These are phyloP conservation scores for Encarsia formosa DNA, from an alignment of 2,888 invertebrate genomes.

Conservation along the genomic window DNA sequence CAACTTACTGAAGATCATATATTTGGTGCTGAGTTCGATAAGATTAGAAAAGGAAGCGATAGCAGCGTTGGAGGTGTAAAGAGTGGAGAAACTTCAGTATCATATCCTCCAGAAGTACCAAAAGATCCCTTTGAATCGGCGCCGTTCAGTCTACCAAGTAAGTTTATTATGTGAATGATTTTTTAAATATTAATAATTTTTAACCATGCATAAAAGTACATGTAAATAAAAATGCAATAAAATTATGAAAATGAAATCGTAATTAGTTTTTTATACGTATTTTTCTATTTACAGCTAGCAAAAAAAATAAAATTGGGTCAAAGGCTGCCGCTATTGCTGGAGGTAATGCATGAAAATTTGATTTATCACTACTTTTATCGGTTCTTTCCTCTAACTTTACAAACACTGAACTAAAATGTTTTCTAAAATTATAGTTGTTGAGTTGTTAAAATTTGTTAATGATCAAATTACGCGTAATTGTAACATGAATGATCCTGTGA, in stretches of 20 bases:
- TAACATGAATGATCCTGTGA: not conserved
- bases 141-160: constrained; percentile 72
- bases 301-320: constrained; percentile 49
- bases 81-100: constrained; percentile 65
- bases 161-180: constrained; percentile 33
- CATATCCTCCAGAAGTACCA: constrained; percentile 58
- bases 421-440: too few species aligned
- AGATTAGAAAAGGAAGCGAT: constrained; percentile 72
- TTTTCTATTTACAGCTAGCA: constrained; percentile 39
- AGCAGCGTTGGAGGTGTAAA: constrained; percentile 71
- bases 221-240: constrained; percentile 9
- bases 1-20: constrained; percentile 76
- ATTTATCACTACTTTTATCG: constrained; percentile 18
- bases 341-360: constrained; percentile 51
- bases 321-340: constrained; percentile 49
- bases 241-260: constrained; percentile 9
- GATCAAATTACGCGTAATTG: not conserved
- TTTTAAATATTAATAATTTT: not conserved
- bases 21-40: constrained; percentile 80
- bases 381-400: constrained; percentile 13
- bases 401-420: too few species aligned
- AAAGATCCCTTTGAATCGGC: constrained; percentile 80
- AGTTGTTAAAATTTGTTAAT: constrained; percentile 5
- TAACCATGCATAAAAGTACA: constrained; percentile 3
- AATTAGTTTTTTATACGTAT: not conserved